Base-by-base conservation (phyloP, 2,113 vertebrate genomes). In the Oryzias melastigma region DNA sequence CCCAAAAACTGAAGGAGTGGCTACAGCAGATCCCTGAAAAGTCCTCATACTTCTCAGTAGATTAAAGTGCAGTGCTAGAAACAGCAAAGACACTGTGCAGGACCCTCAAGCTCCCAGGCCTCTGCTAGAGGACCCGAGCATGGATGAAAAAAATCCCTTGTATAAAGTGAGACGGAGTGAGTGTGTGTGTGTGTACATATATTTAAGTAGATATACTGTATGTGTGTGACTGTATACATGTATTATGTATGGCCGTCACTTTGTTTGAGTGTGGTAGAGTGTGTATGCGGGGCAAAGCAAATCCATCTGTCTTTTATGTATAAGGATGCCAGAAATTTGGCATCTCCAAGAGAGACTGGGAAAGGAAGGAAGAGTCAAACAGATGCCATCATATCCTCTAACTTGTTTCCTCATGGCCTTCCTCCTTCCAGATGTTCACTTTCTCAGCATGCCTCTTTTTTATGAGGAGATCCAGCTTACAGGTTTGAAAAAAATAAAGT, bases 271-370 rank as follows among this genome's bases (percentile, higher is more conserved):
- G 56, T 57, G 72, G 52, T 45, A 61, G 67, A 62, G 58, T 68
- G 78, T 62, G 67, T 78, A 71, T 82, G 81, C 65, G 77, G 84
- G 73, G 84, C 85, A 74, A 80, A 78, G 68, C 65, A 75, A 81
- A 87, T 86, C 82, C 85, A 86, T 87, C 78, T 89, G 85, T 86
- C 84, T 84, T 80, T 73, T 75, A 80, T 24, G 69, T 78, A 85
- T 85, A 83, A 86, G 88, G 84, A 84, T 79, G 81, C 85, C 85
- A 86, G 71, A 87, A 87, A 86, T 67, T 80, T 82, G 81, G 81
- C 27, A 62, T 68, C 66, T 86, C 77, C 81, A 83, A 74, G 47
- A 79, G 69, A 81, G 65, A 62, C 64, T 59, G 44, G 66, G 57
- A 48, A 65, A 35, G 53, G 64, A 59, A 77, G 77, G 44, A 42